These are phyloP conservation scores for Tokudaia tokunoshimensis DNA, from an alignment of 2,797 vertebrate species.

Conservation along the genomic window DNA sequence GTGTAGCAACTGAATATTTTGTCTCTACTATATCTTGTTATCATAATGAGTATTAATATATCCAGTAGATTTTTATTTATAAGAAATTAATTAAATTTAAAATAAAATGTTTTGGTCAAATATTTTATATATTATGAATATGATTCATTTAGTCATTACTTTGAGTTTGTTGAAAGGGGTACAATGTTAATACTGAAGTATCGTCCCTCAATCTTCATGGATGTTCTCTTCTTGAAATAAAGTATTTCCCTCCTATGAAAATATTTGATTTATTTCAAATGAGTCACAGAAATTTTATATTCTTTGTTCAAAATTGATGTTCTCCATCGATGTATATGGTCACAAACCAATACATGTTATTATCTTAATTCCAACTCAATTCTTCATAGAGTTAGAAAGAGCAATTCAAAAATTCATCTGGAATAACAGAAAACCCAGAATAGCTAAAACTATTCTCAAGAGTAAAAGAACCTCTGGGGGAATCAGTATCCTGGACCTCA, in stretches of 20 bases:
- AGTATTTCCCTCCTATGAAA: not conserved
- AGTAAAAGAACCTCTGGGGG: no score
- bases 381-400: no score
- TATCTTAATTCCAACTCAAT: no score
- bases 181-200: not conserved
- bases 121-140: not conserved
- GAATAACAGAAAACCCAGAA: no score
- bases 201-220: not conserved
- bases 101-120: not conserved
- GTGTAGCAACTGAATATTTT: not conserved
- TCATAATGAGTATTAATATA: not conserved
- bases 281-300: not conserved
- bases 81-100: not conserved
- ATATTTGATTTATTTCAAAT: not conserved
- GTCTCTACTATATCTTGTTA: not conserved
- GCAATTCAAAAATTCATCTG: no score
- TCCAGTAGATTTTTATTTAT: not conserved
- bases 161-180: not conserved
- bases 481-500: no score
- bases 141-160: not conserved
- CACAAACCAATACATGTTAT: not conserved
- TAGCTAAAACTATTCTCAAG: no score
- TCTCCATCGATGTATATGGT: not conserved
- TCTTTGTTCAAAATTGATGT: not conserved
- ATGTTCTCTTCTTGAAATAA: not conserved